Conservation (phyloP, 2,888 invertebrate genomes). For the Nesidiocoris tenuis region DNA sequence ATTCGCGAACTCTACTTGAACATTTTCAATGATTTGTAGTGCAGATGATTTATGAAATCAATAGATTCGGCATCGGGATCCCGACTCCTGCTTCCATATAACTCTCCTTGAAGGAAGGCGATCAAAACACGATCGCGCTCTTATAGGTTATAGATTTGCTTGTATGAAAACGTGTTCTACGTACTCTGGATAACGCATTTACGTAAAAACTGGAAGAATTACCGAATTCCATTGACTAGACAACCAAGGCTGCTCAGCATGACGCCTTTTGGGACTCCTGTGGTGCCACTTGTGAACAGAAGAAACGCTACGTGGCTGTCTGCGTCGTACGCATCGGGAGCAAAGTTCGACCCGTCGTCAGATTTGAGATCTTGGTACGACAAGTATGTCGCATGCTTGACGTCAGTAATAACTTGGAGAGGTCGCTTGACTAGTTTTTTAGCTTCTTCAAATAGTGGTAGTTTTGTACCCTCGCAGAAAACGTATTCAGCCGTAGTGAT, state of each 20-base stretch:
- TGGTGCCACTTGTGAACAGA: slow-evolving; percentile 34
- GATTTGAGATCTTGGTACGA: background rate
- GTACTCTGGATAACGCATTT: too few species aligned
- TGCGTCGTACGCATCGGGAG: slow-evolving; percentile 1
- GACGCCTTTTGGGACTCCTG: slow-evolving; percentile 34
- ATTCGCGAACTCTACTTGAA: too few species aligned
- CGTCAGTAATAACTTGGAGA: slow-evolving; percentile 4
- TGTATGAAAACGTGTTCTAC: too few species aligned
- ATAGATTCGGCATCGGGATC: too few species aligned
- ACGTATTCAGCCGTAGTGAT: background rate
- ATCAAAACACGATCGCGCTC: too few species aligned
- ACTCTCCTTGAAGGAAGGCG: too few species aligned
- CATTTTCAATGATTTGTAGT: too few species aligned
- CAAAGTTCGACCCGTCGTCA: background rate
- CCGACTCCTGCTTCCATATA: too few species aligned
- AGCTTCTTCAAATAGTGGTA: background rate
- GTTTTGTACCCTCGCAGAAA: slow-evolving; percentile 7
- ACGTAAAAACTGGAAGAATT: too few species aligned
- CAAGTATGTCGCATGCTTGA: background rate
- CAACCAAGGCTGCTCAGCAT: slow-evolving; percentile 5
- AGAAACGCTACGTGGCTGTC: background rate
- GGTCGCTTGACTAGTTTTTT: background rate
- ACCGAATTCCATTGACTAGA: background rate
- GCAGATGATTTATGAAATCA: too few species aligned
- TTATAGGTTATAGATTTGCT: too few species aligned